Base-by-base conservation (phyloP, 2,797 vertebrate species). In the Brotula barbata region DNA sequence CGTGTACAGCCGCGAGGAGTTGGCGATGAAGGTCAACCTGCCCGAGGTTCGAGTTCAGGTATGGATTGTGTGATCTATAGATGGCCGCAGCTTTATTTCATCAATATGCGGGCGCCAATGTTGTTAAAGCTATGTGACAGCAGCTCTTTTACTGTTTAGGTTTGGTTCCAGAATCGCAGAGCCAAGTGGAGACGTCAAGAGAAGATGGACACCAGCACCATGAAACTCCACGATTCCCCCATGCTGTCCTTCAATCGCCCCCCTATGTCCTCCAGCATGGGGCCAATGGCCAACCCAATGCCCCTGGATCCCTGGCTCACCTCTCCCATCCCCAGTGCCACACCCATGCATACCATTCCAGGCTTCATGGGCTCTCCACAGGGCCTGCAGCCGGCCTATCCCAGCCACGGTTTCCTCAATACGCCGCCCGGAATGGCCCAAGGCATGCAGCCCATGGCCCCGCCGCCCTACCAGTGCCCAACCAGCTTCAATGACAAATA, bases 131-230 rank as follows among this genome's bases (percentile, higher is more conserved):
- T n/a, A n/a, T n/a, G n/a, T n/a, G n/a, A n/a, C n/a, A n/a, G n/a
- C n/a, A n/a, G n/a, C n/a, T 61, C 17, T 0, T 31, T 69, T 25
- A 20, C 14, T 53, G 1, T 66, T 20, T 55, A 97, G 96, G 95
- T 97, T 37, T 96, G 96, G 95, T 96, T 98, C 85, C 96, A 98
- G 89, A 98, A 97, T 80, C 91, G 95, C 41, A 84, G 94, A 39
- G 95, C 96, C 64, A 96, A 97, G 80, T 97, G 95, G 96, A 85
- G 94, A 43, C 91, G 94, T 28, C 95, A 98, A 75, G 96, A 98
- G 80, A 96, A 94, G 77, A 90, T 96, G 87, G 95, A 98, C 82
- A 92, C 92, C 1, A 91, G 89, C 67, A 90, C 91, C 2, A 92
- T 94, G 85, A 95, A 96, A 84, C 92, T 96, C 43, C 95, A 95